These are phyloP conservation scores for Promerops cafer DNA, from an alignment of 2,113 vertebrate genomes.

Conservation along the genomic window DNA sequence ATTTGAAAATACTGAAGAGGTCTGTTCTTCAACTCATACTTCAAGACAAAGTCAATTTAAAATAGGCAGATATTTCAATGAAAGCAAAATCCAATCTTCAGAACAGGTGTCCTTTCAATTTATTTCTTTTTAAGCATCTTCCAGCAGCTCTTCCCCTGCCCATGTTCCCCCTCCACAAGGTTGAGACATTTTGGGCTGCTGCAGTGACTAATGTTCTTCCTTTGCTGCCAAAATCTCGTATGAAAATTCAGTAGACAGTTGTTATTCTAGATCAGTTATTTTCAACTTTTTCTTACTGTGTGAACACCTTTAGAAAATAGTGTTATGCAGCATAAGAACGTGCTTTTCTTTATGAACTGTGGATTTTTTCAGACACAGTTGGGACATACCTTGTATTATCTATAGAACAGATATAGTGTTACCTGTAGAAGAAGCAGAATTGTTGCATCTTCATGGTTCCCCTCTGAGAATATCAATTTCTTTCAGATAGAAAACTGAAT, in stretches of 20 bases:
- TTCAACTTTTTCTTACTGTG: background rate
- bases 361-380: background rate
- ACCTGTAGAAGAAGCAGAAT: background rate
- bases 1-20: background rate
- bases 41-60: background rate
- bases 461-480: background rate
- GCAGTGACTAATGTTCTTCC: background rate
- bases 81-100: background rate
- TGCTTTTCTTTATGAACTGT: background rate
- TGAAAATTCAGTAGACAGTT: background rate
- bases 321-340: background rate
- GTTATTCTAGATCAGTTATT: background rate
- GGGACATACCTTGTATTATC: background rate
- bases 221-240: background rate
- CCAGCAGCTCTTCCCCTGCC: background rate
- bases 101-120: background rate
- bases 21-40: background rate
- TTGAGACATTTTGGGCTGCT: background rate
- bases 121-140: background rate
- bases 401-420: background rate
- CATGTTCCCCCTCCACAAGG: background rate
- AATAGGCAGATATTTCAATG: background rate
- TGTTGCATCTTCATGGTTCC: background rate
- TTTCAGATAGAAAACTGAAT: background rate
- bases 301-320: background rate